These are phyloP conservation scores for Gastracanthus pulcherrimus DNA, from an alignment of 2,888 invertebrate species.

Conservation along the genomic window DNA sequence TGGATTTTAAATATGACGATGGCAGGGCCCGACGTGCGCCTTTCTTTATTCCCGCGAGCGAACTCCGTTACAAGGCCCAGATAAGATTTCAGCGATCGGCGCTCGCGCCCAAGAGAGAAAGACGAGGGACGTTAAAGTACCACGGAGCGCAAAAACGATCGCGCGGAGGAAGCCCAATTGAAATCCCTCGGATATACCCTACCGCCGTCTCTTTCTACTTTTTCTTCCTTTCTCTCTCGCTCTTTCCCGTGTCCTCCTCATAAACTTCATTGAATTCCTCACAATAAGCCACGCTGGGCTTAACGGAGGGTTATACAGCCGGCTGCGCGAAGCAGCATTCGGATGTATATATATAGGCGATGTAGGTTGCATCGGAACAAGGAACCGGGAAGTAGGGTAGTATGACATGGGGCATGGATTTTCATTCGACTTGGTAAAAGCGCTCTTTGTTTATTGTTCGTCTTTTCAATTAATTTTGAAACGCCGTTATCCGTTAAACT, in stretches of 20 bases:
- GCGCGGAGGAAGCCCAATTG: not conserved
- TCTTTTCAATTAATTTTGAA: no score
- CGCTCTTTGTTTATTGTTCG: not conserved
- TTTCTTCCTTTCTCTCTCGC: not conserved
- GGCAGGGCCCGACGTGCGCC: no score
- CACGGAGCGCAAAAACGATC: not conserved
- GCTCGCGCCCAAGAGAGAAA: not conserved
- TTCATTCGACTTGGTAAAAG: not conserved
- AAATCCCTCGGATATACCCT: no score
- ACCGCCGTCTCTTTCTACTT: no score
- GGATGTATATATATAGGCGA: not conserved
- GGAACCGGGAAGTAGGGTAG: no score
- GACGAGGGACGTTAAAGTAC: not conserved
- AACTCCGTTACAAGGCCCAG: no score
- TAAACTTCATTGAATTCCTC: constrained; percentile 76
- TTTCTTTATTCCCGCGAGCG: no score
- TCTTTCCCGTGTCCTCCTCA: constrained; percentile 63
- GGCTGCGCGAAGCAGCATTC: constrained; percentile 1
- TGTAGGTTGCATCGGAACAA: no score
- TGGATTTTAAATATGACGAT: no score
- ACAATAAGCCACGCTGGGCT: constrained; percentile 68
- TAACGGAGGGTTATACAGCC: not conserved
- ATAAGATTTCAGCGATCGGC: no score
- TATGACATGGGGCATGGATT: not conserved
- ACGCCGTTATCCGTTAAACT: no score